Base-by-base conservation (phyloP, 1,140 invertebrate species). In the Leptinotarsa defecta region DNA sequence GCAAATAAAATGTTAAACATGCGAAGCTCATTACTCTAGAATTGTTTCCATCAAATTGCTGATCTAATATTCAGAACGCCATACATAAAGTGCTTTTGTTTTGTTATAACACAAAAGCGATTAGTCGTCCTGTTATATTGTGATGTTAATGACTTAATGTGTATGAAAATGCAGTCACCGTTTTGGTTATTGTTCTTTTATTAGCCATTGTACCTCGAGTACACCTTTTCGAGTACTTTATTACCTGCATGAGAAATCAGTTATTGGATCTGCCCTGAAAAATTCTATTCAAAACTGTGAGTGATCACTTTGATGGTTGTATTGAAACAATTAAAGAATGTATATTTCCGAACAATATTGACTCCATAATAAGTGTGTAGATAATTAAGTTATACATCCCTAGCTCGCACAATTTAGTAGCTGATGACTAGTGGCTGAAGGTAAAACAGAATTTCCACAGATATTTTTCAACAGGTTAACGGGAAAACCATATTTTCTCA, bases 1-100 rank as follows among this genome's bases (percentile, higher is more conserved):
- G 75, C 78, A 79, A 79, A 79, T 76, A 77, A 74, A 77, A 77
- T 79, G 78, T 79, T 75, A 79, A 79, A 79, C 78, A 79, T 73
- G 78, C 65, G 75, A 79, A 79, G 78, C 68, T 79, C 78, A 79
- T 79, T 79, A 79, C 78, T 73, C 68, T 34, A 74, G 73, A 75
- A 71, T 75, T 13, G 49, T 69, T 74, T 69, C 70, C 72, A 71
- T 57, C 52, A 74, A 74, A 76, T 52, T 74, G 52, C 52, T 74
- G 75, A 79, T 79, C 78, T 79, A 75, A 79, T 79, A 79, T 75
- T 77, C 71, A 73, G 73, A 65, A 73, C 62, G 64, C 49, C 64
- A 67, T 68, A 68, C 27, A 62, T 62, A 61, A 22, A 62, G 70
- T 71, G 70, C 49, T 71, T 71, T 68, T 61, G 49, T 71, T 71